Evolutionary conservation across 2,797 vertebrate species (phyloP).

Genomic region (Microctenopoma lineatum): DNA sequence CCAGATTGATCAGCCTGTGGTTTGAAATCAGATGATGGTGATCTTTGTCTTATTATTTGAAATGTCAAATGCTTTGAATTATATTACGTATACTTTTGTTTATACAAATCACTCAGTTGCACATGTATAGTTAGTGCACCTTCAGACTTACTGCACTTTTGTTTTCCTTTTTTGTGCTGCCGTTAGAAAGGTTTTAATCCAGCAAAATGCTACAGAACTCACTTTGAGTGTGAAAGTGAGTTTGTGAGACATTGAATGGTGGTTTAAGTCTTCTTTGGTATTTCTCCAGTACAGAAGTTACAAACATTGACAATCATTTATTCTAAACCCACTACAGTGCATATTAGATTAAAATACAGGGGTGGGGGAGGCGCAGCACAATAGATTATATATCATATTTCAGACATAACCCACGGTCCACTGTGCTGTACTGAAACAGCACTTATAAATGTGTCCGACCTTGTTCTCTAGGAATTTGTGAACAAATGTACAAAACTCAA

Average conservation of each 20-base stretch:
- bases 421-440: background rate
- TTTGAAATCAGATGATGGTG: conserved; percentile 35
- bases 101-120: conserved; percentile 33
- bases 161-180: conserved; percentile 1
- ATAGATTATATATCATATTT: background rate
- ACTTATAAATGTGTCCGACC: background rate
- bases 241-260: conserved; percentile 20
- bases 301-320: conserved; percentile 56
- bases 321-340: background rate
- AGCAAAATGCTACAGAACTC: conserved; percentile 44
- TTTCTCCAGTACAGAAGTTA: background rate
- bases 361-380: background rate
- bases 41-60: conserved; percentile 20
- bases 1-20: conserved; percentile 35
- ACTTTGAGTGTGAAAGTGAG: conserved; percentile 6
- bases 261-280: conserved; percentile 25
- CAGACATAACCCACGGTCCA: background rate
- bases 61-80: conserved; percentile 23
- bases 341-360: background rate
- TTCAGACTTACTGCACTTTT: conserved; percentile 62
- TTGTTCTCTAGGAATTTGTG: no score
- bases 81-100: conserved; percentile 33
- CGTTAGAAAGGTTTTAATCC: conserved; percentile 4
- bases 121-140: conserved; percentile 41
- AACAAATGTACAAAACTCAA: background rate